Evolutionary conservation across 2,888 invertebrate species (phyloP).

Genomic region (Pharmacophagus antenor): DNA sequence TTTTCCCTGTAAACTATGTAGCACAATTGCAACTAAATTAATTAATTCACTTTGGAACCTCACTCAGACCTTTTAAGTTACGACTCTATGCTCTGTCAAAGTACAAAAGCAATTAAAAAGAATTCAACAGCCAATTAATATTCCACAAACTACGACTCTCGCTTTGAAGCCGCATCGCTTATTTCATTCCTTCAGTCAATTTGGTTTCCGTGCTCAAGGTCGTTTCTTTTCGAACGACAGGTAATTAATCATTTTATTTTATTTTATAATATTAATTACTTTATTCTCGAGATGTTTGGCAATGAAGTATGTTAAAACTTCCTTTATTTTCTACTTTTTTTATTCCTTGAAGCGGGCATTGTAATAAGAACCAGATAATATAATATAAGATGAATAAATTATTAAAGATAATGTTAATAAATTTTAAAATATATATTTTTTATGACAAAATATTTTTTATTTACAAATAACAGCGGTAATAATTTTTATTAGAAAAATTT

Average conservation of each 20-base stretch:
- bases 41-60: slow-evolving; percentile 8
- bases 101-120: slow-evolving; percentile 26
- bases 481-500: background rate
- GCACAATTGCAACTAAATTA: background rate
- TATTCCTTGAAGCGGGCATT: background rate
- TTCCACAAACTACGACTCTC: slow-evolving; percentile 22
- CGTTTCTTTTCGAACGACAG: slow-evolving; percentile 15
- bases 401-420: too few species aligned
- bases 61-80: slow-evolving; percentile 14
- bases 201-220: slow-evolving; percentile 16
- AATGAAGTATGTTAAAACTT: background rate
- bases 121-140: slow-evolving; percentile 25
- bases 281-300: slow-evolving; percentile 4
- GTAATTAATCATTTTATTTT: too few species aligned
- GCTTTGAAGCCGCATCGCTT: slow-evolving; percentile 22
- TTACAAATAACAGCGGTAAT: background rate
- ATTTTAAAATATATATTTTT: too few species aligned
- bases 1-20: background rate
- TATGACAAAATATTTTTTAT: too few species aligned
- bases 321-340: background rate
- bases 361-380: too few species aligned
- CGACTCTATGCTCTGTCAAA: slow-evolving; percentile 10
- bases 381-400: too few species aligned
- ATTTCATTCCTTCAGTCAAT: slow-evolving; percentile 21
- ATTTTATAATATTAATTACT: too few species aligned